Evolutionary conservation across 2,797 vertebrate genomes (phyloP).

Genomic region (Phrynocephalus vlangalii): DNA sequence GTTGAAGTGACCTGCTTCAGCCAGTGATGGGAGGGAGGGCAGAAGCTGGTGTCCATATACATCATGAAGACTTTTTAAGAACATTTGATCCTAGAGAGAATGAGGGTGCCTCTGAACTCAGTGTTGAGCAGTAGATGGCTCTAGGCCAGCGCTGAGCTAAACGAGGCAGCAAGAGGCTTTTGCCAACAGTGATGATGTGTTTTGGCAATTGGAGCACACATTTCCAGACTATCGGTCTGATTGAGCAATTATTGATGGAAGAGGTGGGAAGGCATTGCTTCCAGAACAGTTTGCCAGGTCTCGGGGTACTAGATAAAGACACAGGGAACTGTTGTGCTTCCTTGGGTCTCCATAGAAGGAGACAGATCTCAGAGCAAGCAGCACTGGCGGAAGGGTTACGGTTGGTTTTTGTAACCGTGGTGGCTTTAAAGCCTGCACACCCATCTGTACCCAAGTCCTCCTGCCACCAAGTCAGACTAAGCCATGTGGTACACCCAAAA

Average conservation of each 20-base stretch:
- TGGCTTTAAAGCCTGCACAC: no score
- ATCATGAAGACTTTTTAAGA: not conserved
- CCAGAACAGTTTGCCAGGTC: no score
- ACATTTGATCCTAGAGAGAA: not conserved
- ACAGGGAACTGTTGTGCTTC: no score
- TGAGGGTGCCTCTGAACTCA: not conserved
- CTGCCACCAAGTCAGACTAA: no score
- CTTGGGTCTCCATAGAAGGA: no score
- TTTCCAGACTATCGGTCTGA: not conserved
- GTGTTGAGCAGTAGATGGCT: not conserved
- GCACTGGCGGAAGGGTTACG: no score
- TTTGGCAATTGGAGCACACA: not conserved
- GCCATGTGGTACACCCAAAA: no score
- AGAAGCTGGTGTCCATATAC: not conserved
- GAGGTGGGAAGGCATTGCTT: not conserved
- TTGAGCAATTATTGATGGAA: not conserved
- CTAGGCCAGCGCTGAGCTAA: not conserved
- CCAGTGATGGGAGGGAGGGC: not conserved
- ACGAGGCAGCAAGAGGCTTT: not conserved
- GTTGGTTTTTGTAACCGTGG: no score
- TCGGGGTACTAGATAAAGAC: no score
- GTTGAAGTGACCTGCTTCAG: slow-evolving; percentile 1
- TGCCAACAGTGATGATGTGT: not conserved
- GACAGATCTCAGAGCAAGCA: no score
- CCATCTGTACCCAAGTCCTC: no score